phyloP scores from a whole-genome alignment of 2,797 vertebrate species.

The Antrozous pallidus region DNA sequence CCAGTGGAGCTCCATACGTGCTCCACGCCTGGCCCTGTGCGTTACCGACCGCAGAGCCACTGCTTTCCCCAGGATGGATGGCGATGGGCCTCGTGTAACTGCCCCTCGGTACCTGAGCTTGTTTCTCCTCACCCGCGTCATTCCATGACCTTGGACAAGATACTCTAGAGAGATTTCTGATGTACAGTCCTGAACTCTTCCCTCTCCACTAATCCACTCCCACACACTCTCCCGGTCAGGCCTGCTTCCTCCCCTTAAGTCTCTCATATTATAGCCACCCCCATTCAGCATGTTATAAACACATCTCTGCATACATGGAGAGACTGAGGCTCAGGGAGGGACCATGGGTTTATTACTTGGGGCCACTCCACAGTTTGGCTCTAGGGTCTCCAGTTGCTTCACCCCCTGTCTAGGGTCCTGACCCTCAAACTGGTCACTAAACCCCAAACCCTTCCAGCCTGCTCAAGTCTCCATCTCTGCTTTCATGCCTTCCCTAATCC shows the following conservation, averaged over 20 bases:
- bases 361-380: not conserved
- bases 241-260: not conserved
- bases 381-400: not conserved
- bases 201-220: not conserved
- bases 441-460: not conserved
- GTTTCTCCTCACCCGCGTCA: not conserved
- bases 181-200: not conserved
- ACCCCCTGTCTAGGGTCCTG: not conserved
- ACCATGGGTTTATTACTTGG: not conserved
- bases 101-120: not conserved
- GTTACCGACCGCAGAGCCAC: not conserved
- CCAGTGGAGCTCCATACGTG: not conserved
- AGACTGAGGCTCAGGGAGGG: not conserved
- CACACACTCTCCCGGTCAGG: not conserved
- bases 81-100: not conserved
- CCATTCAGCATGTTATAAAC: not conserved
- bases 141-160: not conserved
- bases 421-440: not conserved
- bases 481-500: not conserved
- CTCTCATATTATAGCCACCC: not conserved
- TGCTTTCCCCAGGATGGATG: not conserved
- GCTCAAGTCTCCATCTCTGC: not conserved
- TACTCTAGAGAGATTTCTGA: not conserved
- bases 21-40: rapidly evolving
- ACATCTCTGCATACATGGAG: not conserved